Evolutionary conservation across 2,797 vertebrate species (phyloP).

Genomic region (Jordanella pulchra): DNA sequence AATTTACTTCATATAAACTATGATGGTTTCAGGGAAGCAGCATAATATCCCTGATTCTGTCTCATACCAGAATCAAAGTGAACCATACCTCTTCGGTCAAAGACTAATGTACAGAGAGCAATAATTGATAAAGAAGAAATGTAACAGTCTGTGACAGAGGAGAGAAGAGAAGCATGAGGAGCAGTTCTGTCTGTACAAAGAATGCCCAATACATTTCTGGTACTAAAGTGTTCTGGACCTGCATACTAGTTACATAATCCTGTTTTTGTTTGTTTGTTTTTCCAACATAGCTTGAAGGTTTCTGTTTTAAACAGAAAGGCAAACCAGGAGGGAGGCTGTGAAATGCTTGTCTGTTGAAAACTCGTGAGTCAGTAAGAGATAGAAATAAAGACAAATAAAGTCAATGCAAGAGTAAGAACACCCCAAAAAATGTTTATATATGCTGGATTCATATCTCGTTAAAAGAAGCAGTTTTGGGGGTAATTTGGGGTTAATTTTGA

Average conservation of each 20-base stretch:
- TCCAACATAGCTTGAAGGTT: conserved; percentile 8
- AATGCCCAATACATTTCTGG: conserved; percentile 2
- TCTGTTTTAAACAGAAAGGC: conserved; percentile 11
- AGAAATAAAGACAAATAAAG: conserved; percentile 17
- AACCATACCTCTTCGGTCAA: conserved; percentile 33
- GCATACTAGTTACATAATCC: conserved; percentile 3
- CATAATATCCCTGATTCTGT: conserved; percentile 6
- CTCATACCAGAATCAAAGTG: conserved; percentile 18
- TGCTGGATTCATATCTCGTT: background rate
- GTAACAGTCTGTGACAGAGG: background rate
- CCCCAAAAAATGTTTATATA: too few species aligned
- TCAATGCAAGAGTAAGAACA: conserved; percentile 22
- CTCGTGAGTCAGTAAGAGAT: conserved; percentile 22
- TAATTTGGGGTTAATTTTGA: too few species aligned
- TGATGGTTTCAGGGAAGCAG: conserved; percentile 3
- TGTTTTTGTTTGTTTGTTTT: conserved; percentile 1
- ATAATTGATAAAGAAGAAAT: conserved; percentile 4
- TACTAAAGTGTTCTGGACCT: conserved; percentile 1
- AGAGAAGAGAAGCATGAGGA: background rate
- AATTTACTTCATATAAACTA: conserved; percentile 13
- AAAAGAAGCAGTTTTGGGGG: background rate
- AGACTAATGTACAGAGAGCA: background rate
- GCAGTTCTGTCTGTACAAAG: conserved; percentile 21
- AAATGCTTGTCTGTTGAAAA: conserved; percentile 39
- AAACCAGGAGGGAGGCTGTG: conserved; percentile 8